Base-by-base conservation (phyloP, 1,140 invertebrate genomes). In the Oryctes rhinoceros region DNA sequence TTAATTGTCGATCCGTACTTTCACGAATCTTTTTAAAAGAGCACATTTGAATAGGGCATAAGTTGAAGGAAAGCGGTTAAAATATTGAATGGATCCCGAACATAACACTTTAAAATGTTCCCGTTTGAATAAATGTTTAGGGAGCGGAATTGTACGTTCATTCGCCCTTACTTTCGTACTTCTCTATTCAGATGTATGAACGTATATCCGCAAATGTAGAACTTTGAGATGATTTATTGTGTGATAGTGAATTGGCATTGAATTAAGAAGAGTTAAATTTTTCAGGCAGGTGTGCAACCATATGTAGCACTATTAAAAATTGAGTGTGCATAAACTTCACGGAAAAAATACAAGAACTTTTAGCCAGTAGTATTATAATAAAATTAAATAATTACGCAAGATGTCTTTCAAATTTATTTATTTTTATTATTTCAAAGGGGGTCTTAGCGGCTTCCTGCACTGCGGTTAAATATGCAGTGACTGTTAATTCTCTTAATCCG, bases 21-120 rank as follows among this genome's bases (percentile, higher is more conserved):
- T n/a, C 15, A 18, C 53, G 53, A 59, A 18, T 59, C 53, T 59
- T 44, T 44, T 59, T 59, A 18, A 59, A 59, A 59, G 15, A 59
- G 53, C 13, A 18, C 3, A 59, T 18, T n/a, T 18, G 15, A 53
- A 53, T 15, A 3, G 15, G 18, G 15, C 15, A 59, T 4, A 59
- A 18, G 15, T 59, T 18, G 18, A 59, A 18, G 10, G 3, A 59
- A 59, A 18, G 15, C 53, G 53, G 15, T n/a, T 59, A 18, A n/a
- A 59, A 59, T 59, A 59, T 59, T 59, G 53, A 59, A 59, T 59
- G 7, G 53, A 59, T 18, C 53, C n/a, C 15, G 53, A 59, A 59
- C 13, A 59, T n/a, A 59, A 18, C 15, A 15, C 53, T 18, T 18
- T 59, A 18, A 59, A 59, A 59, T 59, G 18, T 59, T 59, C 53